Base-by-base conservation (phyloP, 2,888 invertebrate species). In the Malthinus flaveolus region DNA sequence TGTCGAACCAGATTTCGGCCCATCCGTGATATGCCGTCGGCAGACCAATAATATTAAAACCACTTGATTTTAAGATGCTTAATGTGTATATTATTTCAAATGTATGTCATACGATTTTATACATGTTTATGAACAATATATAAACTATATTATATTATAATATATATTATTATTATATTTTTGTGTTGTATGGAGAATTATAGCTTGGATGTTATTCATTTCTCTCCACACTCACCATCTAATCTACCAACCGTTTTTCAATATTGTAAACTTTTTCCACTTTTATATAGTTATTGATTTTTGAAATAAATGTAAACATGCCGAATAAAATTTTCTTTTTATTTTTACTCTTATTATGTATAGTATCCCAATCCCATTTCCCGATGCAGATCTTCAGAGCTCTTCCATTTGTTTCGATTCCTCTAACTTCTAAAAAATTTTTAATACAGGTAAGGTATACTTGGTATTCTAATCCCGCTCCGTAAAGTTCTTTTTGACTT, bases 271-370 rank as follows among this genome's bases (percentile, higher is more conserved):
- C 76, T 77, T 78, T 78, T 78, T 75, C 77, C 77, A 78, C 78
- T 78, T 78, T 78, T 78, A 78, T 78, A 78, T 75, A 78, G 74
- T 75, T 76, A 74, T 67, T 66, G 64, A 63, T 64, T 67, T 75
- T 72, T 75, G 74, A 74, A 78, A 77, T 78, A 77, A 76, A 78
- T 77, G 77, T 78, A 77, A 76, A 78, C 76, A 76, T 77, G 72
- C 76, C 74, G 75, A 75, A 75, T 72, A 73, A 71, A 53, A 55
- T 45, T 32, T 47, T 58, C 33, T 49, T 9, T 35, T 23, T 37
- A 36, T 23, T 37, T 13, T 36, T 23, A 7, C 36, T n/a, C 15
- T 31, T 31, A 45, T 12, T 13, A 42, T 42, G 13, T 23, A 42
- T n/a, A 11, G 9, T 15, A 13, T 15, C 37, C 7, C 11, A 1